Conservation (phyloP, 1,140 invertebrate species). For the Dendrolimus kikuchii region DNA sequence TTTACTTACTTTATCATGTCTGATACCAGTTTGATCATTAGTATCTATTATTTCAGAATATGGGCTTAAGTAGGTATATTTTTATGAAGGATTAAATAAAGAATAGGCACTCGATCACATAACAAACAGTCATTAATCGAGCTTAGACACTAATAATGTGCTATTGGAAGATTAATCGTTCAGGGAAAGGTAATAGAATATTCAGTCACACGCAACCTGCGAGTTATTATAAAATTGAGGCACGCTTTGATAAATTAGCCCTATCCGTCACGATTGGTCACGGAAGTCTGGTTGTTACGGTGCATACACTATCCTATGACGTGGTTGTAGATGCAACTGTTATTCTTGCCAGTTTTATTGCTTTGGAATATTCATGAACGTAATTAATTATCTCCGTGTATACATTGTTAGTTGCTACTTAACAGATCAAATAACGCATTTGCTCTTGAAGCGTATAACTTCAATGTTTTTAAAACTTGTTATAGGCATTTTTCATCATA, state of each 20-base stretch:
- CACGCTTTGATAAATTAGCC: conserved; percentile 57
- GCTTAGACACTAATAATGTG: conserved; percentile 55
- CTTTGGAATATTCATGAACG: too few species aligned
- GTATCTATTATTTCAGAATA: neutral
- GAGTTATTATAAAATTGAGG: conserved; percentile 66
- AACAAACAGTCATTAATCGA: conserved; percentile 63
- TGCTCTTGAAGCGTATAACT: too few species aligned
- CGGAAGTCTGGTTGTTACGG: conserved; percentile 34
- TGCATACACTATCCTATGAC: conserved; percentile 6
- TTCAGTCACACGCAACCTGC: conserved; percentile 61
- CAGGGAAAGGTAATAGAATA: conserved; percentile 58
- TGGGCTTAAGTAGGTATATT: conserved; percentile 9
- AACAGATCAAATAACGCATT: too few species aligned
- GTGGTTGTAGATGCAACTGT: conserved; percentile 12
- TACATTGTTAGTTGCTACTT: too few species aligned
- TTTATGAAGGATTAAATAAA: conserved; percentile 17
- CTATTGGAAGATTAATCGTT: conserved; percentile 51
- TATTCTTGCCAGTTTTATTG: conserved; percentile 2
- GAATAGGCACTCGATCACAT: conserved; percentile 29
- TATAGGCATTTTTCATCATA: too few species aligned
- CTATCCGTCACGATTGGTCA: conserved; percentile 67
- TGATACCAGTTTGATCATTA: too few species aligned
- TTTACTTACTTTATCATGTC: too few species aligned
- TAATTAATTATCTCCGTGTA: too few species aligned
- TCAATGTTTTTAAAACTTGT: too few species aligned